Evolutionary conservation across 2,113 vertebrate species (phyloP), one percentile per base, ranked within the genome.

Genomic region (Oreochromis aureus): DNA sequence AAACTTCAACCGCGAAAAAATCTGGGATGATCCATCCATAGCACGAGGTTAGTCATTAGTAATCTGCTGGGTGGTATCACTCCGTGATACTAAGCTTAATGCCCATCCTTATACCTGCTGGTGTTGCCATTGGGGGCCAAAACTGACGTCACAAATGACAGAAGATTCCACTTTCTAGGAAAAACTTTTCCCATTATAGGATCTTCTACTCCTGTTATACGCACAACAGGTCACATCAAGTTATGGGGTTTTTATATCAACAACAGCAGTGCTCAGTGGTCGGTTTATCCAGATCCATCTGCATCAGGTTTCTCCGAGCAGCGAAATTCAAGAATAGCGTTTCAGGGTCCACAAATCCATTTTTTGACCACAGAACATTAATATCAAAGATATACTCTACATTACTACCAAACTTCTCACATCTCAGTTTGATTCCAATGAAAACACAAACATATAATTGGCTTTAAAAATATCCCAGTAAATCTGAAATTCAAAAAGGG

Each of bases 271-370:
- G 16, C 71, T 78, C 71, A 51, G 71, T 16, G 22, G 15, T 11
- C 44, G 6, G 15, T 32, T 32, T 32, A 32, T 51, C 71, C 24
- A 76, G 32, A 76, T 1, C 15, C 2, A 5, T 76, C 39, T 44
- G 66, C 12, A 71, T 44, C 44, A 30, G 10, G 15, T 48, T 76
- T 76, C 41, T 76, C 24, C 6, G 30, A 27, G 39, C 0, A 13
- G 69, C 2, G 1, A 46, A 12, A 51, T 76, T 51, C 44, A 32
- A 51, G 27, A 51, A 7, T 19, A 51, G 15, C 10, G 0, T 76
- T 76, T 0, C 9, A 76, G 24, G 2, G 9, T 18, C 51, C 6
- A 76, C 22, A 1, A 18, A 76, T 24, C 13, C 13, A 0, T 46
- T 46, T 46, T 18, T 18, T 10, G 24, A 32, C 71, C 71, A 78